These are phyloP conservation scores for Phrynocephalus forsythii DNA, from an alignment of 2,797 vertebrate species.

Conservation along the genomic window DNA sequence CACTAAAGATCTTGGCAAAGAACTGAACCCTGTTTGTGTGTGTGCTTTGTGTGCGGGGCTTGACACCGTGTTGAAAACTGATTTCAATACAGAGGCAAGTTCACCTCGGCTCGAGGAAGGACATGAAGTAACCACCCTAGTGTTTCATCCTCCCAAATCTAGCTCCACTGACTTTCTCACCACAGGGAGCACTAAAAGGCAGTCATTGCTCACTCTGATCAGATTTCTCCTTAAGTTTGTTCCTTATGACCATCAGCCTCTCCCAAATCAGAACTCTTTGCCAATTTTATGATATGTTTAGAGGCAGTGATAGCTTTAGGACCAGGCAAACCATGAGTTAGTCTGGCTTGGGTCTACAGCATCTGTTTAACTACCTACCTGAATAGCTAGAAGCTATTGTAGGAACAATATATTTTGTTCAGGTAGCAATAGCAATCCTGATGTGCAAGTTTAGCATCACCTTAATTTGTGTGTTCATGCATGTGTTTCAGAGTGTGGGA, in stretches of 20 bases:
- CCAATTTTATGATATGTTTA: not conserved
- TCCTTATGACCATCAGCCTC: not conserved
- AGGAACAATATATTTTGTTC: not conserved
- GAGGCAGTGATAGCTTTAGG: not conserved
- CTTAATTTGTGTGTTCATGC: not conserved
- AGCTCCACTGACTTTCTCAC: not conserved
- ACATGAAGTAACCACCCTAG: too few relatives aligned
- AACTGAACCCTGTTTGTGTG: too few relatives aligned
- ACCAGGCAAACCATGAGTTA: not conserved
- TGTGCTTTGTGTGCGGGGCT: too few relatives aligned
- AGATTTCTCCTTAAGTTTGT: too few relatives aligned
- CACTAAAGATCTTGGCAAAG: too few relatives aligned
- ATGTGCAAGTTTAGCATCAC: too few relatives aligned
- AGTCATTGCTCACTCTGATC: too few relatives aligned
- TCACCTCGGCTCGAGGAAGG: too few relatives aligned
- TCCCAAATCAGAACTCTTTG: not conserved
- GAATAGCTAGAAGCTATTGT: not conserved
- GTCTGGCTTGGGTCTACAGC: too few relatives aligned
- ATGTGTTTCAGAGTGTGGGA: not conserved
- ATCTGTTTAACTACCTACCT: too few relatives aligned
- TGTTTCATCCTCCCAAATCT: not conserved
- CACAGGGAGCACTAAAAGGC: not conserved
- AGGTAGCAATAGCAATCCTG: not conserved
- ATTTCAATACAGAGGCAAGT: too few relatives aligned
- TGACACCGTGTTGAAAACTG: too few relatives aligned